Conservation (phyloP, 2,113 vertebrate species). For the Oreocharis arfaki region DNA sequence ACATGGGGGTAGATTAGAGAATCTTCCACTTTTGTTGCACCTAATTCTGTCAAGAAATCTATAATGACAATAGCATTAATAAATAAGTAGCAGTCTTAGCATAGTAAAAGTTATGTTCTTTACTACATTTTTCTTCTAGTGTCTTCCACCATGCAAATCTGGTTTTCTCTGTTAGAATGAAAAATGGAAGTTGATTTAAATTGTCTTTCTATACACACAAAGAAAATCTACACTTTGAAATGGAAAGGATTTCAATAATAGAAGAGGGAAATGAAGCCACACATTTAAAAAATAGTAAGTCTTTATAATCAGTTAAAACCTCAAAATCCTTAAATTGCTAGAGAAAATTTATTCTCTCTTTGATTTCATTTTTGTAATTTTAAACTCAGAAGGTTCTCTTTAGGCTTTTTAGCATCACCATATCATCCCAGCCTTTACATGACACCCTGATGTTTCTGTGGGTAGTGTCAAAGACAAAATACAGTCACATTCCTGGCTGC, state of each 20-base stretch:
- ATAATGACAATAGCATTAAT: background rate
- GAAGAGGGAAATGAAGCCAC: background rate
- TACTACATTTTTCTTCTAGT: conserved; percentile 6
- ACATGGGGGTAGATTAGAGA: background rate
- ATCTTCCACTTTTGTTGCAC: background rate
- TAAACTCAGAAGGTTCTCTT: background rate
- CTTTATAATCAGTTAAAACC: background rate
- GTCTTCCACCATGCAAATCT: background rate
- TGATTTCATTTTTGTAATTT: background rate
- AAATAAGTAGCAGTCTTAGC: background rate
- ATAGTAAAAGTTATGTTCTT: background rate
- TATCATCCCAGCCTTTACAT: background rate
- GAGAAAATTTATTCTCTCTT: background rate
- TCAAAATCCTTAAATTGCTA: background rate
- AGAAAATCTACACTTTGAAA: background rate
- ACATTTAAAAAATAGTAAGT: background rate
- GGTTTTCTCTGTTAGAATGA: background rate
- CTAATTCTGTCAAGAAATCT: background rate
- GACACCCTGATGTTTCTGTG: background rate
- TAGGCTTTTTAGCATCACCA: background rate
- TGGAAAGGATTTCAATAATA: background rate
- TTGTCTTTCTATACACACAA: background rate
- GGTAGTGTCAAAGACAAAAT: background rate
- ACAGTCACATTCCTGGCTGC: background rate
- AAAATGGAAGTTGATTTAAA: background rate